A percentile compares a stretch with the other conserved stretches of the same genome.
Conservation (phyloP, 2,113 vertebrate species). For the Pygoscelis antarcticus region DNA sequence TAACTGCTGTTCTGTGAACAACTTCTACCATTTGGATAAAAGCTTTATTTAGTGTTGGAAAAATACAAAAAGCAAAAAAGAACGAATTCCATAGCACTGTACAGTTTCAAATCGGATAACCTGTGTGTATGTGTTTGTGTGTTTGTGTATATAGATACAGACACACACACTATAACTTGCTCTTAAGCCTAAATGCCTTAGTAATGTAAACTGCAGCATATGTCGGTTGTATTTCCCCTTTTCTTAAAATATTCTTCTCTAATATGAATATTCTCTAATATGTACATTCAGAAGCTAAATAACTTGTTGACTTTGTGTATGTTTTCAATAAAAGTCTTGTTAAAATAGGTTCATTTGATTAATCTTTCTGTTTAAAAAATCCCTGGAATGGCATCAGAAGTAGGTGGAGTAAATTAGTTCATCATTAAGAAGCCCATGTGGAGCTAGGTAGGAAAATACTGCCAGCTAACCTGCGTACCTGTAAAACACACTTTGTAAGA, state of each 20-base stretch:
- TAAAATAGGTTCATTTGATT: constrained; percentile 36
- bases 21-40: constrained; percentile 52
- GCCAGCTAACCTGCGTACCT: not conserved
- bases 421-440: not conserved
- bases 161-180: not conserved
- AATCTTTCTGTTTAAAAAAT: not conserved
- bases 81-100: not conserved
- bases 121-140: constrained; percentile 32
- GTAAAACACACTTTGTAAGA: not conserved
- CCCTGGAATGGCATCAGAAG: not conserved
- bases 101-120: constrained; percentile 38
- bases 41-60: constrained; percentile 28
- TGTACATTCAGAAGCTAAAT: constrained; percentile 67
- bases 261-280: constrained; percentile 46
- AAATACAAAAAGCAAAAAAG: constrained; percentile 23
- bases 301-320: constrained; percentile 70
- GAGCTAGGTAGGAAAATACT: not conserved
- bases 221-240: constrained; percentile 20
- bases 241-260: constrained; percentile 64
- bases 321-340: constrained; percentile 79
- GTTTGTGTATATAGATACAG: constrained; percentile 17
- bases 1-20: constrained; percentile 83
- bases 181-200: constrained; percentile 75
- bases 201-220: constrained; percentile 63
- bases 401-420: not conserved